Base-by-base conservation (phyloP, 30 jellyfish, hydroid and myxozoan genomes). In the Hydra vulgaris region DNA sequence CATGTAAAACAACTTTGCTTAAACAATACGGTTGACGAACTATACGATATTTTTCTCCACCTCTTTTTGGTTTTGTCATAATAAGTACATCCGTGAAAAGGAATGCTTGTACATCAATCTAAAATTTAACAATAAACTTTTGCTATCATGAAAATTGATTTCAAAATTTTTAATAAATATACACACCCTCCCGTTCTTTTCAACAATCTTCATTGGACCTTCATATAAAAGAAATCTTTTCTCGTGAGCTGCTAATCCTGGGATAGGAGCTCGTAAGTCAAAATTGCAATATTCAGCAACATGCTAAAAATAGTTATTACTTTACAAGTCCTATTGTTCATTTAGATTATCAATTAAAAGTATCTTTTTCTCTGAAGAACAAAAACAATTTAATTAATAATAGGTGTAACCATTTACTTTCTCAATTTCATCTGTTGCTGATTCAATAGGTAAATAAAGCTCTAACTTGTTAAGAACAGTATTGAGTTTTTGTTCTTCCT, bases 141-240 rank as follows among this genome's bases (percentile, higher is more conserved):
- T n/a, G n/a, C n/a, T n/a, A n/a, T n/a, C n/a, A n/a, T n/a, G n/a
- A n/a, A n/a, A n/a, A n/a, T n/a, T n/a, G n/a, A n/a, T n/a, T n/a
- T n/a, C n/a, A n/a, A n/a, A n/a, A n/a, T n/a, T n/a, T n/a, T n/a
- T n/a, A n/a, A n/a, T n/a, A n/a, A 76, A 25, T 8, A 17, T 18
- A 73, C 97, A 53, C 76, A 91, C 98, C 86, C 96, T 77, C 40
- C 93, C 94, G 27, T 91, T 96, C 76, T 91, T 91, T 83, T 91
- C 98, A 1, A 78, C 84, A 71, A 91, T 53, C 54, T 91, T 91
- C 93, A 91, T 72, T 21, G 98, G 86, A 7, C 98, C 98, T 26
- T 91, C 96, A 80, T 72, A 67, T 80, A 91, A 81, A 21, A 91
- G 88, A 74, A 95, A 91, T 19, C 98, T 86, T 69, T 83, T 95